phyloP scores from a whole-genome alignment of 2,888 invertebrate genomes.

The Salpingus planirostris region DNA sequence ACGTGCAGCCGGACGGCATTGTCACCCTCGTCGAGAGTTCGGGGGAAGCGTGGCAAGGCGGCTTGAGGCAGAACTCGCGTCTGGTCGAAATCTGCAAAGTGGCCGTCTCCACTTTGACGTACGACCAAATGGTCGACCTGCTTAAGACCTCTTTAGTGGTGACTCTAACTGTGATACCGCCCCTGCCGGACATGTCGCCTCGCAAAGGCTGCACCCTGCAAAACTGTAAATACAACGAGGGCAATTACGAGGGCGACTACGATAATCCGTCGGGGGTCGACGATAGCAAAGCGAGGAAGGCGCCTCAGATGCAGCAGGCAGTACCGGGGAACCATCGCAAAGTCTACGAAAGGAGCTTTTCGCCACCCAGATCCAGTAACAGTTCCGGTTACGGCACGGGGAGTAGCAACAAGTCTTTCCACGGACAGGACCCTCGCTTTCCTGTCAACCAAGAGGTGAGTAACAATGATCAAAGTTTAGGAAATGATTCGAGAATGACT shows the following conservation, averaged over 20 bases:
- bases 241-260: slow-evolving; percentile 56
- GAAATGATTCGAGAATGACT: slow-evolving; percentile 13
- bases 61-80: slow-evolving; percentile 81
- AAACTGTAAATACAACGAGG: slow-evolving; percentile 54
- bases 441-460: slow-evolving; percentile 40
- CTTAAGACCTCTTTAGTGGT: slow-evolving; percentile 83
- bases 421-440: slow-evolving; percentile 33
- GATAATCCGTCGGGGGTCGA: slow-evolving; percentile 49
- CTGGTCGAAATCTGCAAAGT: slow-evolving; percentile 69
- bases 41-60: slow-evolving; percentile 67
- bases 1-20: slow-evolving; percentile 87
- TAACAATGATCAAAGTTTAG: not conserved
- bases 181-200: slow-evolving; percentile 58
- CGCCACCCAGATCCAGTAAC: slow-evolving; percentile 67
- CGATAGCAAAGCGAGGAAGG: slow-evolving; percentile 40
- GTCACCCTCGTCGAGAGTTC: slow-evolving; percentile 84
- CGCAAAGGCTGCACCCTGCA: slow-evolving; percentile 58
- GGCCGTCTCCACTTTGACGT: slow-evolving; percentile 78
- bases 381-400: slow-evolving; percentile 82
- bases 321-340: slow-evolving; percentile 55
- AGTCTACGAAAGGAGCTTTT: slow-evolving; percentile 64
- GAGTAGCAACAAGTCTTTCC: slow-evolving; percentile 46
- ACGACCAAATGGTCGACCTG: slow-evolving; percentile 89
- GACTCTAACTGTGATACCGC: slow-evolving; percentile 73
- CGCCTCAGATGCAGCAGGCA: slow-evolving; percentile 44